Evolutionary conservation across 1,140 invertebrate genomes (phyloP).

Genomic region (Drosophila tropicalis): DNA sequence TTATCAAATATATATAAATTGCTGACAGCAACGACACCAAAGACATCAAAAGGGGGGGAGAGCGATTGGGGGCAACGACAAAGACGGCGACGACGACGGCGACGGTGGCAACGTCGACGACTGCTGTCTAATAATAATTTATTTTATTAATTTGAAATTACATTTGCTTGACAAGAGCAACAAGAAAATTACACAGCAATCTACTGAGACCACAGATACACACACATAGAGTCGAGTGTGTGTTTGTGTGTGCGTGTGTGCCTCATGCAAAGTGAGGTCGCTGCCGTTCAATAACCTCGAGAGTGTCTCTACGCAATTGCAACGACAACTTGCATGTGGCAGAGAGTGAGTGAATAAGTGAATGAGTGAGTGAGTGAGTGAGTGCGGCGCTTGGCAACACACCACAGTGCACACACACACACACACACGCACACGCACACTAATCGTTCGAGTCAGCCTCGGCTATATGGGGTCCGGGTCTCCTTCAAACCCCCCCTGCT

Average conservation of each 20-base stretch:
- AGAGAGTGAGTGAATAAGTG: slow-evolving; percentile 5
- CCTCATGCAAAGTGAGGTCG: slow-evolving; percentile 79
- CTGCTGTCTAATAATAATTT: slow-evolving; percentile 75
- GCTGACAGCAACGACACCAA: slow-evolving; percentile 41
- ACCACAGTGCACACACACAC: slow-evolving; percentile 21
- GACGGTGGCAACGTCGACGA: slow-evolving; percentile 4
- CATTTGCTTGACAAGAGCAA: slow-evolving; percentile 68
- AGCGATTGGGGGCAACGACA: slow-evolving; percentile 9
- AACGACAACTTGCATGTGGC: slow-evolving; percentile 44
- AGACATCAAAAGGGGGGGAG: background rate
- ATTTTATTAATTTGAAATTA: slow-evolving; percentile 80
- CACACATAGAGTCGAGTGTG: background rate
- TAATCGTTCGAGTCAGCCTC: slow-evolving; percentile 59
- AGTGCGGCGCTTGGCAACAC: slow-evolving; percentile 28
- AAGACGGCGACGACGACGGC: slow-evolving; percentile 18
- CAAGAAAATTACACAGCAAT: slow-evolving; percentile 73
- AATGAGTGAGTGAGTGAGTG: slow-evolving; percentile 13
- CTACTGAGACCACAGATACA: slow-evolving; percentile 32
- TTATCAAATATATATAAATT: slow-evolving; percentile 44
- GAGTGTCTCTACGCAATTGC: slow-evolving; percentile 74
- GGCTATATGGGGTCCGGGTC: slow-evolving; percentile 32
- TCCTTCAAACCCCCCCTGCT: too few relatives aligned
- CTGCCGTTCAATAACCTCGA: slow-evolving; percentile 82
- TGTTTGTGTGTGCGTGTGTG: slow-evolving; percentile 33
- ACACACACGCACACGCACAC: slow-evolving; percentile 36